Percentiles rank a stretch among this genome's conserved stretches.
Conservation (phyloP, 2,888 invertebrate genomes). For the Athripsodes cinereus region DNA sequence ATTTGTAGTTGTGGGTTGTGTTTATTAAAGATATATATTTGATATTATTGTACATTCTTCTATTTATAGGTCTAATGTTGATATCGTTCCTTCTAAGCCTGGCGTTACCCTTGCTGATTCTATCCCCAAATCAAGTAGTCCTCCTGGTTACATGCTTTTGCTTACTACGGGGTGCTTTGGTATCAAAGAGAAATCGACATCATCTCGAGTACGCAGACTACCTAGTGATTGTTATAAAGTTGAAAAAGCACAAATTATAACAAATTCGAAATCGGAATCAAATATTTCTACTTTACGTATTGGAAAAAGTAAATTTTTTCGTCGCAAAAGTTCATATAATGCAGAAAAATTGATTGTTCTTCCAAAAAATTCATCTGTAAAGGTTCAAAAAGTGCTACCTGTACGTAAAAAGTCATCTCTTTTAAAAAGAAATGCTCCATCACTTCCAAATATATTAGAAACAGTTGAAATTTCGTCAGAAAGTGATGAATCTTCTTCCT, state of each 20-base stretch:
- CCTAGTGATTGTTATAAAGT: conserved; percentile 29
- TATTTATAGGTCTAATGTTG: too few relatives aligned
- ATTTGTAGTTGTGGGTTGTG: too few relatives aligned
- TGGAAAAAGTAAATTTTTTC: conserved; percentile 23
- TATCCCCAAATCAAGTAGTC: conserved; percentile 13
- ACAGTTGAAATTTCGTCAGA: conserved; percentile 3
- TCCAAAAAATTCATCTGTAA: neutral
- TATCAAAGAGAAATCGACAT: conserved; percentile 46
- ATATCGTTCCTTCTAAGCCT: neutral
- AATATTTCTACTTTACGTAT: conserved; percentile 17
- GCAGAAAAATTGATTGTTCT: conserved; percentile 4
- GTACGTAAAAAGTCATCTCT: neutral
- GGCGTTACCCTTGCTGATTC: conserved; percentile 6
- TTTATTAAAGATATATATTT: too few relatives aligned
- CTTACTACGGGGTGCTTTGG: conserved; percentile 51
- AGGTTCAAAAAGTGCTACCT: conserved; percentile 4
- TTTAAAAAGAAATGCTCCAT: conserved; percentile 1
- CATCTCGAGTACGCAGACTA: conserved; percentile 39
- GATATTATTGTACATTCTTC: too few relatives aligned
- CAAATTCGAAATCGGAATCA: neutral
- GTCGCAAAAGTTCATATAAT: conserved; percentile 10
- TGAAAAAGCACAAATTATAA: neutral
- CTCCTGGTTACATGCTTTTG: conserved; percentile 31
- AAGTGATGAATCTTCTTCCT: conserved; percentile 4
- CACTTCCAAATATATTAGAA: conserved; percentile 13